These are phyloP conservation scores for Pegoplata infirma DNA, from an alignment of 2,888 invertebrate genomes.

Conservation along the genomic window DNA sequence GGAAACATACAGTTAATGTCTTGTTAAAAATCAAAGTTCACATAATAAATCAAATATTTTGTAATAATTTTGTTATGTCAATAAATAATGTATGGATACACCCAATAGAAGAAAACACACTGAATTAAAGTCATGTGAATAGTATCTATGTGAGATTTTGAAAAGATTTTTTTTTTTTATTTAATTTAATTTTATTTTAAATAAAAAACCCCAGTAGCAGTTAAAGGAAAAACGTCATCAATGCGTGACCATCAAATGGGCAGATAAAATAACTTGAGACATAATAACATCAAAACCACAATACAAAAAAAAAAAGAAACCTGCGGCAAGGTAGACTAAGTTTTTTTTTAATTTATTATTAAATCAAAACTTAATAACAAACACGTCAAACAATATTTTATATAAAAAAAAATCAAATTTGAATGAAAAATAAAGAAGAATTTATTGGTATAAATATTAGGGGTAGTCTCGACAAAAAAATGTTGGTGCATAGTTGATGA, in stretches of 20 bases:
- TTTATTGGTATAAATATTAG: no score
- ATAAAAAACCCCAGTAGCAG: background rate
- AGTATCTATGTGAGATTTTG: no score
- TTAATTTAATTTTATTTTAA: no score
- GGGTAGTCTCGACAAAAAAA: no score
- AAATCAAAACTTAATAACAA: no score
- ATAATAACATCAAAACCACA: background rate
- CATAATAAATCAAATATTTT: constrained; percentile 16
- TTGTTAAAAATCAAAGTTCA: background rate
- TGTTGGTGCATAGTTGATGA: no score
- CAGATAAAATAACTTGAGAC: background rate
- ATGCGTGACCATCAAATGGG: background rate
- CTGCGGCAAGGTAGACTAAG: constrained; percentile 3
- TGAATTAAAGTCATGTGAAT: background rate
- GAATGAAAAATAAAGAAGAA: no score
- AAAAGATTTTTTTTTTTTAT: no score
- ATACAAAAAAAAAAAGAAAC: background rate
- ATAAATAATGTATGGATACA: constrained; percentile 1
- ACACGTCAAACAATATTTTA: no score
- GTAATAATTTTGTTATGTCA: constrained; percentile 20
- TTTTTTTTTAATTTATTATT: background rate
- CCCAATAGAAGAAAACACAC: background rate
- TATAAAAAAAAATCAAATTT: no score
- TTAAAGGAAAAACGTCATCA: background rate
- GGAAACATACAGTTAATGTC: no score